These are phyloP conservation scores for Lepidocyrtinus sp. DNA, from an alignment of 2,888 invertebrate genomes.

Conservation along the genomic window DNA sequence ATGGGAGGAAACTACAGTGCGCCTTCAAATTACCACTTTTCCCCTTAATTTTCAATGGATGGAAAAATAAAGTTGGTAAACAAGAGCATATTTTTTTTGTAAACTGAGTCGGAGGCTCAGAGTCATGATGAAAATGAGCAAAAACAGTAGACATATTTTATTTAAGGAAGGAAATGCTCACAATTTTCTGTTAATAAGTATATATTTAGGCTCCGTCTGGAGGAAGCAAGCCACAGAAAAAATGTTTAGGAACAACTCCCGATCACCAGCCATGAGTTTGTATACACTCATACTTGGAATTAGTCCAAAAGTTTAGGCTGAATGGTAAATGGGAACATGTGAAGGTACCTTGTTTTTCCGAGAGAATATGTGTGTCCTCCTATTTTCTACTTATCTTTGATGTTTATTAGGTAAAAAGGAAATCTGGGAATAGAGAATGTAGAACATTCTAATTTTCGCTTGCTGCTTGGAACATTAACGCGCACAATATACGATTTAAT, in stretches of 20 bases:
- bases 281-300: slow-evolving; percentile 53
- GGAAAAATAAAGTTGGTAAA: slow-evolving; percentile 9
- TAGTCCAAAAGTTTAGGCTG: slow-evolving; percentile 54
- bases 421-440: background rate
- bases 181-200: slow-evolving; percentile 37
- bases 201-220: slow-evolving; percentile 41
- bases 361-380: background rate
- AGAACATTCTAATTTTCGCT: background rate
- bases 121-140: too few species aligned
- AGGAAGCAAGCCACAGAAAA: too few species aligned
- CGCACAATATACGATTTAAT: background rate
- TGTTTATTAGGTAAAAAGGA: background rate
- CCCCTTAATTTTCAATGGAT: slow-evolving; percentile 42
- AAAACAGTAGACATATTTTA: too few species aligned
- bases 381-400: background rate
- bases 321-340: background rate
- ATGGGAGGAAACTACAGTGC: slow-evolving; percentile 17
- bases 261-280: too few species aligned
- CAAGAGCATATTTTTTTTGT: slow-evolving; percentile 29
- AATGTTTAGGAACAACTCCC: too few species aligned
- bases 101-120: too few species aligned
- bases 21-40: slow-evolving; percentile 51
- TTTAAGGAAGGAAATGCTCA: slow-evolving; percentile 3
- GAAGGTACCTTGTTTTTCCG: background rate
- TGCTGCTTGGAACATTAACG: background rate